phyloP scores from a whole-genome alignment of 2,797 vertebrate species.

The Momotus momota region DNA sequence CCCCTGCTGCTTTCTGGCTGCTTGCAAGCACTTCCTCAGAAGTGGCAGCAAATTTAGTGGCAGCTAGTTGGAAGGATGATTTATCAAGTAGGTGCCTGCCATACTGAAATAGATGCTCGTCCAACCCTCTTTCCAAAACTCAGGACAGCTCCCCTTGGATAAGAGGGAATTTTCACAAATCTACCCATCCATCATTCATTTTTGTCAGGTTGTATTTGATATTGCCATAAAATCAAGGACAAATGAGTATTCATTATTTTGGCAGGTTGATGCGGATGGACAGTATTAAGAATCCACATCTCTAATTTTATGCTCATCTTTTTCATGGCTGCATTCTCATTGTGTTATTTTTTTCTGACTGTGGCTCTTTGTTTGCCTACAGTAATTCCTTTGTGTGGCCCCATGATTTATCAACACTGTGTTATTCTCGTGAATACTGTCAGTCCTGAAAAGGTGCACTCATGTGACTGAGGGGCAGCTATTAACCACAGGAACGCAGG shows the following conservation, averaged over 20 bases:
- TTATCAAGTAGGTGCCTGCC: background rate
- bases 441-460: background rate
- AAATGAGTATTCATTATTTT: background rate
- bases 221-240: background rate
- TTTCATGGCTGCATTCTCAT: background rate
- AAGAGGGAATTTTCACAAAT: background rate
- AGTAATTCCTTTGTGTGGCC: background rate
- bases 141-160: accelerated
- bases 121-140: background rate
- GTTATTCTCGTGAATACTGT: background rate
- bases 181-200: background rate
- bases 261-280: background rate
- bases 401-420: background rate
- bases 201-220: background rate
- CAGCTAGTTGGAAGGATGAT: background rate
- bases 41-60: background rate
- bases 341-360: background rate
- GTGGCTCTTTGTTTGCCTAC: background rate
- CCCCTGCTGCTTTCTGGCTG: background rate
- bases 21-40: background rate
- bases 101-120: accelerated
- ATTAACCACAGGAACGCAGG: background rate
- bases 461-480: background rate
- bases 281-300: accelerated
- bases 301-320: background rate